Conservation (phyloP, 2,797 vertebrate species). For the Perodicticus potto region DNA sequence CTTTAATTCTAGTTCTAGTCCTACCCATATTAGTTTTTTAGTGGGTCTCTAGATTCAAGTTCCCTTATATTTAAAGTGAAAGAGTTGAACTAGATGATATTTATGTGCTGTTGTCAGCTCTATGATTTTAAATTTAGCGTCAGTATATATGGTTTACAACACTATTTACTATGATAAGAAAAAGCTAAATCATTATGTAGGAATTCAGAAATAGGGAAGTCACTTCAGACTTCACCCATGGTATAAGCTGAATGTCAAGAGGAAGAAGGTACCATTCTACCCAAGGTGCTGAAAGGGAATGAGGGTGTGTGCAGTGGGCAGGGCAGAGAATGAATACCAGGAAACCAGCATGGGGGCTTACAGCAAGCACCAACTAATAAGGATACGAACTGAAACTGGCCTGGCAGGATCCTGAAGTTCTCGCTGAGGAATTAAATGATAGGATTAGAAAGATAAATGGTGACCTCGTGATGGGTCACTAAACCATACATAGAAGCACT, state of each 20-base stretch:
- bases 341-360: background rate
- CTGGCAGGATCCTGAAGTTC: background rate
- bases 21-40: background rate
- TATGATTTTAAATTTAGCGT: constrained; percentile 19
- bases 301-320: too few species aligned
- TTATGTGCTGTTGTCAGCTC: background rate
- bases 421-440: background rate
- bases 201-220: background rate
- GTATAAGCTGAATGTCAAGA: background rate
- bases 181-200: background rate
- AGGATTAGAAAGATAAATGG: background rate
- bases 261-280: background rate
- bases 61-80: background rate
- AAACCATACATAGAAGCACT: background rate
- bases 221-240: background rate
- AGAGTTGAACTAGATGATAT: background rate
- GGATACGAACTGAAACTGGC: background rate
- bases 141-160: background rate
- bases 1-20: constrained; percentile 35
- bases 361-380: background rate
- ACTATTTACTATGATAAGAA: background rate
- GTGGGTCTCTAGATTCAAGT: background rate
- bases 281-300: background rate
- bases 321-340: background rate
- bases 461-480: background rate